phyloP scores from a whole-genome alignment of 2,888 invertebrate genomes.

The Aproaerema taeniolella region DNA sequence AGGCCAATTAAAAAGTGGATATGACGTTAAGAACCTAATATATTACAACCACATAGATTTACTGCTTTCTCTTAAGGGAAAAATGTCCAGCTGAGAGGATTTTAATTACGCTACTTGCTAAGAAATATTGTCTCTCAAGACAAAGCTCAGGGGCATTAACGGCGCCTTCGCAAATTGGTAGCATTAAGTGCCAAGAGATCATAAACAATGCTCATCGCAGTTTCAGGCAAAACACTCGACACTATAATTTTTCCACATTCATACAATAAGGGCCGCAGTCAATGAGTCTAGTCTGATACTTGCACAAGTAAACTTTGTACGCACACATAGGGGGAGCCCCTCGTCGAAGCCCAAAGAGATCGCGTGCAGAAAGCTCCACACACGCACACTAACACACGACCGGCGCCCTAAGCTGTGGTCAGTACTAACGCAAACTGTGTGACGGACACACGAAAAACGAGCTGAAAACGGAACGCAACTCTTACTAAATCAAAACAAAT shows the following conservation, averaged over 20 bases:
- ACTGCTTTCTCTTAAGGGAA: conserved; percentile 7
- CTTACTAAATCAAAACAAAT: conserved; percentile 46
- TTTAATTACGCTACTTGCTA: conserved; percentile 65
- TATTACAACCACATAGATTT: conserved; percentile 9
- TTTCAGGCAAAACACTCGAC: conserved; percentile 71
- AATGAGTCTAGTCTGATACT: conserved; percentile 76
- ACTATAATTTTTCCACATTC: conserved; percentile 78
- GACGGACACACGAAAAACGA: conserved; percentile 77
- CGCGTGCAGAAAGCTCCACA: conserved; percentile 76
- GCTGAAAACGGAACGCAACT: conserved; percentile 70
- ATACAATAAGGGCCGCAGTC: conserved; percentile 77
- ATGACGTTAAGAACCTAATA: conserved; percentile 10
- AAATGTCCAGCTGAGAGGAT: conserved; percentile 25
- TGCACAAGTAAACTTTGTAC: conserved; percentile 55
- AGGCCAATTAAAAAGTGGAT: conserved; percentile 3
- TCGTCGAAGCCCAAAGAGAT: conserved; percentile 65
- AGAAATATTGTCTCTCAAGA: conserved; percentile 59
- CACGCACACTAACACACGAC: conserved; percentile 67
- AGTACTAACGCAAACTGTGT: conserved; percentile 76
- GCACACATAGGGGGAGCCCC: conserved; percentile 67
- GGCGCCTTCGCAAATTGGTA: conserved; percentile 65
- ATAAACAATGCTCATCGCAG: conserved; percentile 69
- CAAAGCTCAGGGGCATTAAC: conserved; percentile 62
- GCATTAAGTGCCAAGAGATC: conserved; percentile 60
- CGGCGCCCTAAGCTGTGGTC: conserved; percentile 77